Conservation (phyloP, 2,113 vertebrate genomes). For the Proteles cristata region DNA sequence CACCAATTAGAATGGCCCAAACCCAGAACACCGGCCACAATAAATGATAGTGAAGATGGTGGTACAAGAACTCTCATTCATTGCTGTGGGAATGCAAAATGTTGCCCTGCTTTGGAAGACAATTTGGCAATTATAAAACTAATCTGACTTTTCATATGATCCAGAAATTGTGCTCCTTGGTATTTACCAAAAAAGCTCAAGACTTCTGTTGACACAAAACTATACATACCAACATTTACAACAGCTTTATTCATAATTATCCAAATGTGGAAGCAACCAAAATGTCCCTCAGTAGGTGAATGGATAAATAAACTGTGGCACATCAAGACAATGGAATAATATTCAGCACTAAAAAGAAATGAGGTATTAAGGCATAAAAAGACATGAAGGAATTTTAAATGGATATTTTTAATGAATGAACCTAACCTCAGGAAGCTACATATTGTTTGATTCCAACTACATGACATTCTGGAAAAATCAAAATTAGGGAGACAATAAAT, state of each 20-base stretch:
- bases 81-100: neutral
- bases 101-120: neutral
- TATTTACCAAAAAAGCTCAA: neutral
- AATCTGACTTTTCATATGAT: neutral
- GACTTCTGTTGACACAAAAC: neutral
- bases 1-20: neutral
- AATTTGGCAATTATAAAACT: neutral
- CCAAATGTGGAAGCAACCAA: neutral
- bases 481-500: neutral
- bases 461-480: neutral
- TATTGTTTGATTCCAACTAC: neutral
- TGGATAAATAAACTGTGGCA: neutral
- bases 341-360: neutral
- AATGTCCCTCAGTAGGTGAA: neutral
- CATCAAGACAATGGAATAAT: neutral
- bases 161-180: neutral
- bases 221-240: neutral
- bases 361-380: neutral
- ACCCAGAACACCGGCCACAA: neutral
- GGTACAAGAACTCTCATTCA: neutral
- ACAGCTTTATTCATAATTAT: neutral
- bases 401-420: neutral
- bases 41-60: neutral
- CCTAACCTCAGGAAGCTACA: neutral
- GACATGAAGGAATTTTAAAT: neutral